Evolutionary conservation across 1,140 invertebrate species (phyloP).

Genomic region (Diprion similis): DNA sequence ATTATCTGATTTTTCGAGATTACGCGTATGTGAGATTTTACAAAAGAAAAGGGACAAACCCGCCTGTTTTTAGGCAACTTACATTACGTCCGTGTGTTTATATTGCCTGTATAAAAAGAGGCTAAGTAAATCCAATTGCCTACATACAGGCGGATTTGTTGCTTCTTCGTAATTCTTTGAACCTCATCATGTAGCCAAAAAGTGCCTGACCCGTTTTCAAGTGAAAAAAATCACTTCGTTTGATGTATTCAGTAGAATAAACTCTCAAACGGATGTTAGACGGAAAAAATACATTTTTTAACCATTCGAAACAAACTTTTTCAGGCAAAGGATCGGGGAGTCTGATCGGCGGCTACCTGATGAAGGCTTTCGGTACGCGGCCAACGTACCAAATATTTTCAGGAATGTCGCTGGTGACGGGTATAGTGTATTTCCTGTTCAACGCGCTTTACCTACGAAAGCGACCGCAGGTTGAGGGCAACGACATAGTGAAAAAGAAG

Average conservation of each 20-base stretch:
- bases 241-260: slow-evolving; percentile 14
- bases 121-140: too few relatives aligned
- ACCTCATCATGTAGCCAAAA: background rate
- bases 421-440: slow-evolving; percentile 74
- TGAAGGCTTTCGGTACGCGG: slow-evolving; percentile 76
- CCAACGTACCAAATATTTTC: slow-evolving; percentile 78
- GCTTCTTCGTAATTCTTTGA: background rate
- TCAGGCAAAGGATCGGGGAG: slow-evolving; percentile 80
- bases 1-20: background rate
- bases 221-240: slow-evolving; percentile 10
- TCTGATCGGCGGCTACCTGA: slow-evolving; percentile 78
- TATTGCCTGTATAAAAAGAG: too few relatives aligned
- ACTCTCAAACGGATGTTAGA: background rate
- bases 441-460: slow-evolving; percentile 72
- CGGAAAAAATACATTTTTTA: slow-evolving; percentile 11
- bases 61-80: too few relatives aligned
- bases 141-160: background rate
- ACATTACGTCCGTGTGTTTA: too few relatives aligned
- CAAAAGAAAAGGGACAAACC: too few relatives aligned
- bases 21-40: background rate
- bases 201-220: background rate
- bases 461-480: slow-evolving; percentile 56
- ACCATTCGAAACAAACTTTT: slow-evolving; percentile 30
- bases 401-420: slow-evolving; percentile 66
- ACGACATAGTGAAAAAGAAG: slow-evolving; percentile 65